Evolutionary conservation across 2,888 invertebrate species (phyloP).

Genomic region (Polymixis lichenea): DNA sequence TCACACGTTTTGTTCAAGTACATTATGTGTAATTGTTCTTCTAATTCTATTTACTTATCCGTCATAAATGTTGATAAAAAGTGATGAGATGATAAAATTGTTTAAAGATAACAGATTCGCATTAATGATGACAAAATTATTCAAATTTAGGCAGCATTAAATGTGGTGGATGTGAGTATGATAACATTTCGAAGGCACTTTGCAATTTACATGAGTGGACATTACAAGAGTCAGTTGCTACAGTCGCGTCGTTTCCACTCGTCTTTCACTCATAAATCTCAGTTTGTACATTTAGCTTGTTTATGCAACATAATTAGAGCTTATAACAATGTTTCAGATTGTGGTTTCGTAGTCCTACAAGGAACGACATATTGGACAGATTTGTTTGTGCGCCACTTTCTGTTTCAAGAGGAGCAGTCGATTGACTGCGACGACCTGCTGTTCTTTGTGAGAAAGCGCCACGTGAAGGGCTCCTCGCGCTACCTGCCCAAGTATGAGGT

Average conservation of each 20-base stretch:
- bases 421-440: slow-evolving; percentile 98
- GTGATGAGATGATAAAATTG: slow-evolving; percentile 28
- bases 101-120: slow-evolving; percentile 13
- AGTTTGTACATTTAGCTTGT: slow-evolving; percentile 8
- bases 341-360: slow-evolving; percentile 97
- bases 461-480: slow-evolving; percentile 96
- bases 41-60: slow-evolving; percentile 36
- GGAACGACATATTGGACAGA: slow-evolving; percentile 99
- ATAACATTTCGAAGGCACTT: slow-evolving; percentile 73
- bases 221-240: neutral
- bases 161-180: slow-evolving; percentile 23
- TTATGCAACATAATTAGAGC: slow-evolving; percentile 34
- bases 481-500: slow-evolving; percentile 97
- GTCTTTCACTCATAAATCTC: slow-evolving; percentile 9
- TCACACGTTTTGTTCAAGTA: slow-evolving; percentile 34
- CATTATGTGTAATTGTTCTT: slow-evolving; percentile 29
- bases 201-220: slow-evolving; percentile 59
- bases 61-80: slow-evolving; percentile 33
- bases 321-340: slow-evolving; percentile 90
- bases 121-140: slow-evolving; percentile 8
- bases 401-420: slow-evolving; percentile 96
- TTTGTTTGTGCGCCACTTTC: slow-evolving; percentile 97
- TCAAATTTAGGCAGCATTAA: slow-evolving; percentile 17
- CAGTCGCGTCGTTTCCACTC: slow-evolving; percentile 8
- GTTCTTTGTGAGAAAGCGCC: slow-evolving; percentile 98